Conservation (phyloP, 92 coral and sea anemone species). For the Heliopora coerulea region DNA sequence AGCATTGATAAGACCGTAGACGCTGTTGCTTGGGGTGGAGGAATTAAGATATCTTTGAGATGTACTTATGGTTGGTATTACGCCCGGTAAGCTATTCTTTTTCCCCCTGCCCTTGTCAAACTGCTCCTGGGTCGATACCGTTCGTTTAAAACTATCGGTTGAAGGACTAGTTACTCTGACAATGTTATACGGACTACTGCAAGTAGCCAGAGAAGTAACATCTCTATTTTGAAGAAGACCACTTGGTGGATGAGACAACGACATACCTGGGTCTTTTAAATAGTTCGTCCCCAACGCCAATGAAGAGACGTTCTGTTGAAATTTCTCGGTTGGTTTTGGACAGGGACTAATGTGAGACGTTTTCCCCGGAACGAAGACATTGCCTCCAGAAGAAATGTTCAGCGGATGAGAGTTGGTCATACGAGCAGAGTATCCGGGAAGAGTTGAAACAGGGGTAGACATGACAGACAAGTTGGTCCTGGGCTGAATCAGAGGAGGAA, state of each 20-base stretch:
- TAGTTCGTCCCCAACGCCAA: background rate
- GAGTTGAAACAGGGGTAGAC: background rate
- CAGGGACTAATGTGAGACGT: background rate
- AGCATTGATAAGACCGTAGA: background rate
- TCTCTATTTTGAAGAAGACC: background rate
- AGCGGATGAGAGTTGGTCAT: background rate
- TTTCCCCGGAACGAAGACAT: background rate
- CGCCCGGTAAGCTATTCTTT: background rate
- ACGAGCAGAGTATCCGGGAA: background rate
- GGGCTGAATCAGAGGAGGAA: background rate
- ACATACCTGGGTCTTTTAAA: background rate
- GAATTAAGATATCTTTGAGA: background rate
- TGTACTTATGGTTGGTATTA: background rate
- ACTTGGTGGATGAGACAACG: background rate
- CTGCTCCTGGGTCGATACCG: background rate
- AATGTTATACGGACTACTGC: background rate
- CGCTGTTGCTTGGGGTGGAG: background rate
- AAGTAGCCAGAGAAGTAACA: background rate
- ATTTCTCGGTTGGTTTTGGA: background rate
- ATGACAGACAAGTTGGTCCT: background rate
- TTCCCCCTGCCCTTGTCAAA: background rate
- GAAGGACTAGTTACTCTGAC: background rate
- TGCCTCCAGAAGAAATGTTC: background rate
- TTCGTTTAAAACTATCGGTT: background rate
- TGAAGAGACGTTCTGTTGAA: background rate